phyloP scores from a whole-genome alignment of 1,140 invertebrate species.

The Trachelipus rathkii region DNA sequence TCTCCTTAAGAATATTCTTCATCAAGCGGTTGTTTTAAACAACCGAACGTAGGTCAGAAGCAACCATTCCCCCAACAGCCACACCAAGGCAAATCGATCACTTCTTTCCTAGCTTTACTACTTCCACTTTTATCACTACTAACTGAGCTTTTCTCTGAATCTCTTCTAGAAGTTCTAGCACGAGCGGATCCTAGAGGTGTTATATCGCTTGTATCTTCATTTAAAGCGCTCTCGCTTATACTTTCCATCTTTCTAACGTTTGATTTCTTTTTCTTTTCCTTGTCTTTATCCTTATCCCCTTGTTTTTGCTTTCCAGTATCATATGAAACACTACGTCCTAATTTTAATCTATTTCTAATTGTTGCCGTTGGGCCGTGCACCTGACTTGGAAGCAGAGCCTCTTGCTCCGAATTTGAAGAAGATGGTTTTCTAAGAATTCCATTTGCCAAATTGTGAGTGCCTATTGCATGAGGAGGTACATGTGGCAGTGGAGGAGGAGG shows the following conservation, averaged over 20 bases:
- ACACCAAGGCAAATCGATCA: slow-evolving; percentile 71
- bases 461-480: slow-evolving; percentile 27
- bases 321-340: slow-evolving; percentile 4
- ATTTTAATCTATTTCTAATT: slow-evolving; percentile 42
- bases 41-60: slow-evolving; percentile 21
- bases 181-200: slow-evolving; percentile 36
- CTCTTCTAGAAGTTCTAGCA: slow-evolving; percentile 32
- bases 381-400: slow-evolving; percentile 37
- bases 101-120: slow-evolving; percentile 40
- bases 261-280: too few species aligned
- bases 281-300: not conserved
- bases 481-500: slow-evolving; percentile 24
- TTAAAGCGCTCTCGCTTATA: slow-evolving; percentile 45
- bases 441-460: slow-evolving; percentile 20
- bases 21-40: too few species aligned
- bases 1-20: too few species aligned
- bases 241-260: slow-evolving; percentile 33
- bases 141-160: slow-evolving; percentile 43
- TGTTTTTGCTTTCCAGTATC: too few species aligned
- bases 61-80: slow-evolving; percentile 84
- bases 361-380: slow-evolving; percentile 34
- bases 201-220: slow-evolving; percentile 43
- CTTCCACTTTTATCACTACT: slow-evolving; percentile 38
- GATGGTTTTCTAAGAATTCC: slow-evolving; percentile 42
- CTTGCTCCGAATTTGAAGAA: slow-evolving; percentile 37